Conservation (phyloP, 2,888 invertebrate species). For the Epistrophe grossulariae region DNA sequence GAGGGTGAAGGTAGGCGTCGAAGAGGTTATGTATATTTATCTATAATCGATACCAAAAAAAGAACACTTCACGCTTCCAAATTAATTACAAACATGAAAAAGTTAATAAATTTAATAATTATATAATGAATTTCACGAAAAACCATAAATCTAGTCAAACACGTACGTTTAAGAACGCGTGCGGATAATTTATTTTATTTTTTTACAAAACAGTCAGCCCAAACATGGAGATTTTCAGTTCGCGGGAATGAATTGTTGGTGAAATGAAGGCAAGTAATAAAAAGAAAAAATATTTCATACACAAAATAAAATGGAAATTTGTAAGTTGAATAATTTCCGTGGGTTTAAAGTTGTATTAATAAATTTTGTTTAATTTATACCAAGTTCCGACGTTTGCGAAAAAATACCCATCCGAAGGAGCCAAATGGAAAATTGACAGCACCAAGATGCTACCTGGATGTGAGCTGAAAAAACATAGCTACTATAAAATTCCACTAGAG, state of each 20-base stretch:
- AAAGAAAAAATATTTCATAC: constrained; percentile 2
- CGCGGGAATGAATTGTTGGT: not conserved
- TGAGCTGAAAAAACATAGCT: constrained; percentile 6
- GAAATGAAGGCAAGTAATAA: not conserved
- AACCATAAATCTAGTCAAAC: not conserved
- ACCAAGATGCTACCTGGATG: constrained; percentile 26
- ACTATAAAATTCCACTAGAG: not conserved
- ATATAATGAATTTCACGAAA: not conserved
- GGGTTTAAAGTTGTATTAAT: not conserved
- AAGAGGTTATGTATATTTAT: constrained; percentile 48
- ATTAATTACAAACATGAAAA: not conserved
- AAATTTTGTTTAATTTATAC: constrained; percentile 35
- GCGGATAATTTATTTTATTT: not conserved
- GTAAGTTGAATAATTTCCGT: not conserved
- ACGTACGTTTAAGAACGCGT: constrained; percentile 7
- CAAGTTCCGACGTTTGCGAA: constrained; percentile 52
- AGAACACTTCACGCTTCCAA: constrained; percentile 15
- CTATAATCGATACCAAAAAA: constrained; percentile 43
- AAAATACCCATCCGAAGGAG: constrained; percentile 34
- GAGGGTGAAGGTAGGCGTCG: constrained; percentile 19
- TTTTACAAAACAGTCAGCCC: not conserved
- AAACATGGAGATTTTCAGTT: constrained; percentile 23
- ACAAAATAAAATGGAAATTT: constrained; percentile 15
- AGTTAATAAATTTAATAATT: not conserved
- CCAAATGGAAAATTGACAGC: constrained; percentile 49